Percentiles rank a stretch among this genome's conserved stretches.
Conservation (phyloP, 2,113 vertebrate species). For the Grallaria varia region DNA sequence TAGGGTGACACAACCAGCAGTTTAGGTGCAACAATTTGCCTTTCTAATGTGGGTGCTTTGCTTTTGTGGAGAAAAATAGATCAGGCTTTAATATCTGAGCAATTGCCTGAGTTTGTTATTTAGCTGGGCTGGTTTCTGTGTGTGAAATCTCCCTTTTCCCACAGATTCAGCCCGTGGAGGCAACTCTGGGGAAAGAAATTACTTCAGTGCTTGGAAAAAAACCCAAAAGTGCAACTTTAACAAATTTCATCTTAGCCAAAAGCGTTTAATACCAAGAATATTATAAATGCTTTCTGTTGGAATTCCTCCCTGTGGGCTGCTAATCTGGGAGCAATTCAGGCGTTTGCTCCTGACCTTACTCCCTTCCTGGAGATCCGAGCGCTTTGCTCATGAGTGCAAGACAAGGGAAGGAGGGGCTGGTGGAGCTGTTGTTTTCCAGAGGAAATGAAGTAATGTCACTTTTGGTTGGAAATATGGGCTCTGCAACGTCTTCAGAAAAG, state of each 20-base stretch:
- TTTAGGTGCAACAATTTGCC: not conserved
- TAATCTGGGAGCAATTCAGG: conserved; percentile 67
- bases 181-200: conserved; percentile 68
- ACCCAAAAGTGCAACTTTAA: conserved; percentile 60
- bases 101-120: not conserved
- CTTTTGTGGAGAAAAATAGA: not conserved
- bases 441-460: conserved; percentile 70
- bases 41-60: not conserved
- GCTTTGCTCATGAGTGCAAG: not conserved
- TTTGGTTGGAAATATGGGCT: conserved; percentile 13
- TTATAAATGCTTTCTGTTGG: conserved; percentile 66
- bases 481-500: conserved; percentile 31
- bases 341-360: conserved; percentile 61
- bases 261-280: conserved; percentile 66
- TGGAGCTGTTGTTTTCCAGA: conserved; percentile 55
- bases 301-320: conserved; percentile 64
- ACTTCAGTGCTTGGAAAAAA: conserved; percentile 68
- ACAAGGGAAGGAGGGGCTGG: conserved; percentile 21
- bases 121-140: not conserved
- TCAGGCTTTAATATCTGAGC: not conserved
- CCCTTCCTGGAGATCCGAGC: conserved; percentile 33
- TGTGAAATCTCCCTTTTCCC: conserved; percentile 36
- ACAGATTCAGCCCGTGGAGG: conserved; percentile 39
- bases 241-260: conserved; percentile 64
- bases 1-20: not conserved